Percentiles rank a stretch among this genome's conserved stretches.
phyloP scores from a whole-genome alignment of 2,888 invertebrate genomes.

The Lasioglossum figueresi region DNA sequence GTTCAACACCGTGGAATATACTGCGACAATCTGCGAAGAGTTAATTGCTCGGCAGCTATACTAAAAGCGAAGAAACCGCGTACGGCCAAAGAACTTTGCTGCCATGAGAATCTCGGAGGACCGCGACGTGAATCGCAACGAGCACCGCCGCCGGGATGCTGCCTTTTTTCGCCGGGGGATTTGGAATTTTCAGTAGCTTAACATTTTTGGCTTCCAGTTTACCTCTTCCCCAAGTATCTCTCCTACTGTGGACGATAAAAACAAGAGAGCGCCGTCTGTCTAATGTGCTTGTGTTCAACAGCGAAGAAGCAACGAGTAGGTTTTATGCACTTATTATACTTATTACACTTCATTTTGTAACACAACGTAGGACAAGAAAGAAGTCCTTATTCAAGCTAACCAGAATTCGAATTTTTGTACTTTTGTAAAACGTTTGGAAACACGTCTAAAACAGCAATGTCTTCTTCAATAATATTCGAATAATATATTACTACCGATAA shows the following conservation, averaged over 20 bases:
- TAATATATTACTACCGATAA: no score
- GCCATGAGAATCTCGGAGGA: no score
- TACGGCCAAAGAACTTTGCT: neutral
- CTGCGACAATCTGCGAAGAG: slow-evolving; percentile 16
- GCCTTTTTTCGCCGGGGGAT: neutral
- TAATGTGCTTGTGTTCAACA: neutral
- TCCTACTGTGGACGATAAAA: neutral
- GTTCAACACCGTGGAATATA: slow-evolving; percentile 7
- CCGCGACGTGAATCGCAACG: neutral
- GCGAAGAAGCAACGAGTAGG: neutral
- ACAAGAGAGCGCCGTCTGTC: neutral
- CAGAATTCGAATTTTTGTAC: no score
- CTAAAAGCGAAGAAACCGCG: neutral
- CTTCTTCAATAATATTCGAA: no score
- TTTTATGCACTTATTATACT: no score
- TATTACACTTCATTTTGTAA: no score
- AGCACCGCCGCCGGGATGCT: neutral
- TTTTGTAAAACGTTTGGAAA: no score
- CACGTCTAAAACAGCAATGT: no score
- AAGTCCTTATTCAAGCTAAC: no score
- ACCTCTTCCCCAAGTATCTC: neutral
- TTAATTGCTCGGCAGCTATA: slow-evolving; percentile 26
- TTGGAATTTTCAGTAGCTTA: neutral
- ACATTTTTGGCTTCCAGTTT: neutral
- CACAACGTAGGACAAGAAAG: no score